These are phyloP conservation scores for Sinosuthora webbiana DNA, from an alignment of 2,113 vertebrate species.

Conservation along the genomic window DNA sequence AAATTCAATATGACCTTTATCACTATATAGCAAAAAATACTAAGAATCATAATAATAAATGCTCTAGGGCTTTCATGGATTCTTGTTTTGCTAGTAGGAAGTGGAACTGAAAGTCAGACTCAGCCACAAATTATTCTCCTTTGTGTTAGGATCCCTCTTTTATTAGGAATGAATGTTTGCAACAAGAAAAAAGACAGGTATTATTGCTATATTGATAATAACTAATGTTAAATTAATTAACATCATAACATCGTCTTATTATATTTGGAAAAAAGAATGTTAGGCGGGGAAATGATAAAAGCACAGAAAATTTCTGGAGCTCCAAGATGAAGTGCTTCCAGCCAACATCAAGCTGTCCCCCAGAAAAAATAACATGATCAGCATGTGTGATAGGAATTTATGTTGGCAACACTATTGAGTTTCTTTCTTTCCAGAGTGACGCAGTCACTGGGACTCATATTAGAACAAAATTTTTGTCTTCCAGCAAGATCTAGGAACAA, in stretches of 20 bases:
- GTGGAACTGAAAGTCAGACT: background rate
- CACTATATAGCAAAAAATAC: background rate
- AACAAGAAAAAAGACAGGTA: background rate
- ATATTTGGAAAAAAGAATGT: background rate
- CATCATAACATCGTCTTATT: background rate
- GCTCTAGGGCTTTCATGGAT: background rate
- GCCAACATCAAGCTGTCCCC: background rate
- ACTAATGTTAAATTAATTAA: background rate
- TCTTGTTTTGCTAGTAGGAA: background rate
- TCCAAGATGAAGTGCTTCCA: background rate
- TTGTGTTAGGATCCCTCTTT: background rate
- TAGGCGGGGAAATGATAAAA: background rate
- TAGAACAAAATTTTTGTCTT: background rate
- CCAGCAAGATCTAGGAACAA: background rate
- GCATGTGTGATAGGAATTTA: background rate
- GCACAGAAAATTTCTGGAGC: background rate
- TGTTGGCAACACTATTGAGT: background rate
- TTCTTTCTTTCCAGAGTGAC: background rate
- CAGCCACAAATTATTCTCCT: background rate
- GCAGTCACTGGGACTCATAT: background rate
- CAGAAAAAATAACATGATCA: background rate
- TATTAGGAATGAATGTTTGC: background rate
- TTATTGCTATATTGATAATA: background rate
- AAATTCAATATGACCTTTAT: background rate
- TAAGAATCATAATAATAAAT: background rate